A percentile compares a stretch with the other conserved stretches of the same genome.
phyloP scores from a whole-genome alignment of 2,797 vertebrate genomes.

The Oreortyx pictus region DNA sequence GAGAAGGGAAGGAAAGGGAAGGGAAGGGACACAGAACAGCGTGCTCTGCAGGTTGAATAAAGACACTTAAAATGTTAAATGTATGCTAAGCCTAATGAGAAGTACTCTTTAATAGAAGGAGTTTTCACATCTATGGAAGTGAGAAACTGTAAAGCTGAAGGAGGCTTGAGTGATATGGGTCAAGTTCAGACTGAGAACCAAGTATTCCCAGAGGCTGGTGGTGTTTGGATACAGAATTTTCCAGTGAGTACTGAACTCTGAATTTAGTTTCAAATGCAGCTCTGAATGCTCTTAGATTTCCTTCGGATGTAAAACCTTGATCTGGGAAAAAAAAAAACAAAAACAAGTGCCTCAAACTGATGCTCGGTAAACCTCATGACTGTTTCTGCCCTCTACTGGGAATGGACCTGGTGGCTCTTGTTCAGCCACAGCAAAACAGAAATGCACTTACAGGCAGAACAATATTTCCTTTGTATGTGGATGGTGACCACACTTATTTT shows the following conservation, averaged over 20 bases:
- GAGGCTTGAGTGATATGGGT: background rate
- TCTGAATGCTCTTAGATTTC: background rate
- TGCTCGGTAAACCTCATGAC: background rate
- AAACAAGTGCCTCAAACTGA: background rate
- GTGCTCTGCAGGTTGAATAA: background rate
- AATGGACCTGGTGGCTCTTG: background rate
- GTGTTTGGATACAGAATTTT: background rate
- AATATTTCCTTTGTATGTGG: background rate
- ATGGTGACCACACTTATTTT: background rate
- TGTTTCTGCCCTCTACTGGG: conserved; percentile 26
- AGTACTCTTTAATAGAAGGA: background rate
- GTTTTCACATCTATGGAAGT: background rate
- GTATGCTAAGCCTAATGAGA: background rate
- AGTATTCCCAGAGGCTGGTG: background rate
- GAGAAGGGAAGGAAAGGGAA: no score
- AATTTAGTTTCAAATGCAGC: background rate
- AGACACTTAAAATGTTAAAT: background rate
- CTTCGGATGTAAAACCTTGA: background rate
- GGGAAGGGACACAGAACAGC: background rate
- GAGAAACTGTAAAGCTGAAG: background rate
- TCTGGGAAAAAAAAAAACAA: background rate
- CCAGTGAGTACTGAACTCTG: background rate
- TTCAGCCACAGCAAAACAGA: background rate
- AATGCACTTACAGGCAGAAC: background rate
- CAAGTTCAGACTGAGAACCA: background rate